Base-by-base conservation (phyloP, 2,113 vertebrate species). In the Petromus typicus region DNA sequence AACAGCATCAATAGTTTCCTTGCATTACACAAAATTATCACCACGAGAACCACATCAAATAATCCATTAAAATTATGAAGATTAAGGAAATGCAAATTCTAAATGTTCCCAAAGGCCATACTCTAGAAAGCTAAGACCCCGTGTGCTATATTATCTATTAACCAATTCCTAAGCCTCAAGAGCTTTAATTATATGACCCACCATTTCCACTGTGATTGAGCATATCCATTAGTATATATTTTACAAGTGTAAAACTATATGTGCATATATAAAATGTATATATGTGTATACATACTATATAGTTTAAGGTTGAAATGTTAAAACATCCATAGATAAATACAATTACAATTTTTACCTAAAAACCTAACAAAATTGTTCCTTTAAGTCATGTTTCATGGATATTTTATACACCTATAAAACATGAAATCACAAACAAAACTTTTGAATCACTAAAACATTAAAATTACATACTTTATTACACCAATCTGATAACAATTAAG, bases 11-110 rank as follows among this genome's bases (percentile, higher is more conserved):
- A 30, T 85, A 88, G 92, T 93, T 94, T 89, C 59, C 63, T 43
- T 80, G 57, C 51, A 90, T 76, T 89, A 87, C 45, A 43, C 79
- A 95, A 94, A 97, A 90, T 82, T 93, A 96, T 86, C 59, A 96
- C 71, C 12, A 56, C 27, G 86, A 96, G 27, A 45, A 87, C 27
- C 23, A 64, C 66, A 54, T 81, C 25, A 93, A 84, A 89, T 80
- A 93, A n/a, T 66, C n/a, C 71, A 94, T 64, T 83, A 91, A 93
- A 96, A 88, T 96, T 78, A 89, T 86, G n/a, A 94, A 87, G 18
- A 93, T 32, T 66, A 3, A 51, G 18, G 22, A 96, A 95, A 95
- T 86, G 73, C 13, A 94, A 92, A 91, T 90, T 93, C 43, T 27
- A 80, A 40, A 51, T 45, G 7, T 82, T 91, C 84, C 84, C 89